Conservation (phyloP, 2,113 vertebrate species). For the Puma concolor region DNA sequence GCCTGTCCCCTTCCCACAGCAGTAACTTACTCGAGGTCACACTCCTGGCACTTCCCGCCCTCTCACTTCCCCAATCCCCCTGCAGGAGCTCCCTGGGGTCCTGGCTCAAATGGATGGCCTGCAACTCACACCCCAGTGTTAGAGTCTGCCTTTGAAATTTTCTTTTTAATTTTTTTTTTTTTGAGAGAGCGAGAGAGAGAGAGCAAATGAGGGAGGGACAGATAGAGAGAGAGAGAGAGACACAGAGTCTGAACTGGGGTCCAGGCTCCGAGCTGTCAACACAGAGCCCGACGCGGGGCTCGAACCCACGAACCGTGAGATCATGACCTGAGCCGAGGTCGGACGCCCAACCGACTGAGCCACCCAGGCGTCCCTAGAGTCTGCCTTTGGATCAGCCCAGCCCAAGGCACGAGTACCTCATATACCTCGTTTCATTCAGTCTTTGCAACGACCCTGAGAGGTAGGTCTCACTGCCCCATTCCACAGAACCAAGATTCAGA, state of each 20-base stretch:
- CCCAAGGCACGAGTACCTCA: accelerated
- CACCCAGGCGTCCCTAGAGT: neutral
- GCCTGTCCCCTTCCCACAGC: neutral
- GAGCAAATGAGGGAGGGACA: too few relatives aligned
- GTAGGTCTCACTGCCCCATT: neutral
- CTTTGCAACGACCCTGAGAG: neutral
- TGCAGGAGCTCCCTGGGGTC: neutral
- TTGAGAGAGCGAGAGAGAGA: too few relatives aligned
- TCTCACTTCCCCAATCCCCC: neutral
- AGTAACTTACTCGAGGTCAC: too few relatives aligned
- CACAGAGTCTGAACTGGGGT: too few relatives aligned
- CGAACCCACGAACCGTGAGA: too few relatives aligned
- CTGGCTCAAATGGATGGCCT: neutral
- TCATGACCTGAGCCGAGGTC: too few relatives aligned
- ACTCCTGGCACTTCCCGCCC: too few relatives aligned
- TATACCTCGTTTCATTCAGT: neutral
- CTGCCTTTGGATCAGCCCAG: neutral
- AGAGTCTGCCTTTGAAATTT: neutral
- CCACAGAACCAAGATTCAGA: neutral
- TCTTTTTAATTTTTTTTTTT: too few relatives aligned
- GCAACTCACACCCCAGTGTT: neutral
- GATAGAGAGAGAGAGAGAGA: too few relatives aligned
- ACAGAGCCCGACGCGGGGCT: too few relatives aligned
- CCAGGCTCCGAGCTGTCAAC: too few relatives aligned
- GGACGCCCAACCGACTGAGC: too few relatives aligned